Evolutionary conservation across 2,888 invertebrate species (phyloP).

Genomic region (Herminia tarsipennalis): DNA sequence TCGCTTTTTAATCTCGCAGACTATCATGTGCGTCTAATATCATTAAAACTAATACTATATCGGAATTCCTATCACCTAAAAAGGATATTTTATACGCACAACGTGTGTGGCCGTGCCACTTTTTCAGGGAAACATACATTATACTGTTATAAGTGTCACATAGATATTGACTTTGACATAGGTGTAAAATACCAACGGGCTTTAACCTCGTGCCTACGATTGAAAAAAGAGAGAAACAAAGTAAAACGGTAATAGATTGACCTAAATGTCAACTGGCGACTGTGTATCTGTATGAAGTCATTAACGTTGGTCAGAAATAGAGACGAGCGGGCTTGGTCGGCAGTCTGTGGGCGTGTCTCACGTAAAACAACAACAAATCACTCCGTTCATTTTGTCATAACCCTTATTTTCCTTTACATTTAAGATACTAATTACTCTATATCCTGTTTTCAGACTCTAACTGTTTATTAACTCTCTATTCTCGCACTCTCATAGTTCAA

Average conservation of each 20-base stretch:
- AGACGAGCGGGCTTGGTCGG: conserved; percentile 21
- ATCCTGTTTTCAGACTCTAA: no score
- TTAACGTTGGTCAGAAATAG: conserved; percentile 72
- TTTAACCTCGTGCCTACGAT: conserved; percentile 28
- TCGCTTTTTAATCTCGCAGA: no score
- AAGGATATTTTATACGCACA: no score
- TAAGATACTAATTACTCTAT: no score
- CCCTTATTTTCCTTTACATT: no score
- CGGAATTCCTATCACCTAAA: no score
- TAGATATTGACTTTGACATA: conserved; percentile 37
- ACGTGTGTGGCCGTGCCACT: no score
- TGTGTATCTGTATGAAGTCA: conserved; percentile 65
- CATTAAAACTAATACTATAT: no score
- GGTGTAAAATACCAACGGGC: conserved; percentile 12
- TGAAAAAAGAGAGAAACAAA: conserved; percentile 45
- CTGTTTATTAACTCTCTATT: no score
- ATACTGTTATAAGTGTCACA: conserved; percentile 9
- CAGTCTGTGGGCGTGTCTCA: conserved; percentile 24
- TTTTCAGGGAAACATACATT: neutral
- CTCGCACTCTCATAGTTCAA: no score
- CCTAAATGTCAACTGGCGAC: conserved; percentile 71
- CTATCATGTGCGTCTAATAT: no score
- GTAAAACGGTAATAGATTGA: conserved; percentile 60
- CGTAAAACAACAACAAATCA: conserved; percentile 10
- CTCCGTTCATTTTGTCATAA: no score